Base-by-base conservation (phyloP, 2,113 vertebrate species). In the Eptesicus fuscus region DNA sequence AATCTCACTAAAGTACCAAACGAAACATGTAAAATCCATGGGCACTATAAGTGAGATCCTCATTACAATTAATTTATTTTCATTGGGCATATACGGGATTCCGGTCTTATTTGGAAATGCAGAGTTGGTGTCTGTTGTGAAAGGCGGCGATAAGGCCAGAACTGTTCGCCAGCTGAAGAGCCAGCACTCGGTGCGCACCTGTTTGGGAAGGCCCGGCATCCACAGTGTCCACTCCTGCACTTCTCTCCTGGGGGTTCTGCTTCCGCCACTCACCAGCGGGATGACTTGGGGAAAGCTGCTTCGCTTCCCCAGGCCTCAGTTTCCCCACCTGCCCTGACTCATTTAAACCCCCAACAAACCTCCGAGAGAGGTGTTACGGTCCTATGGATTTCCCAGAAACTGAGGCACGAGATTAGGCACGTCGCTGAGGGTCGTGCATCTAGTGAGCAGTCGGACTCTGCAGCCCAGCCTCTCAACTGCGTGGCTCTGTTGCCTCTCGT, bases 51-150 rank as follows among this genome's bases (percentile, higher is more conserved):
- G 56, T 67, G 88, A 95, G 73, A 37, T 7, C 51, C 63, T 94
- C 17, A 32, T 73, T 96, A 92, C 87, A 94, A 90, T 91, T 84
- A 93, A 94, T 92, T 96, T 92, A 28, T 89, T 93, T 95, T 95
- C 47, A 78, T n/a, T 88, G 80, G 80, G 84, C 87, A 85, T 53
- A 63, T 88, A 73, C 44, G 2, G 7, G 83, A n/a, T 79, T 85
- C 71, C n/a, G 73, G 63, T 93, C 95, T 93, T 82, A 91, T 82
- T 77, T 88, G 80, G 87, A 91, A 96, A 93, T 80, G 82, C 20
- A 61, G 71, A 71, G 89, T 90, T 94, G 76, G 63, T 56, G 47
- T 76, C 76, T 95, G 70, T 82, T 96, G 91, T 96, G 87, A 91
- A 95, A 94, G 73, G 93, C 51, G 79, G 89, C 91, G 86, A 18